A percentile compares a stretch with the other conserved stretches of the same genome.
These are phyloP conservation scores for Sinopyrophorus schimmeli DNA, from an alignment of 2,888 invertebrate species.

Conservation along the genomic window DNA sequence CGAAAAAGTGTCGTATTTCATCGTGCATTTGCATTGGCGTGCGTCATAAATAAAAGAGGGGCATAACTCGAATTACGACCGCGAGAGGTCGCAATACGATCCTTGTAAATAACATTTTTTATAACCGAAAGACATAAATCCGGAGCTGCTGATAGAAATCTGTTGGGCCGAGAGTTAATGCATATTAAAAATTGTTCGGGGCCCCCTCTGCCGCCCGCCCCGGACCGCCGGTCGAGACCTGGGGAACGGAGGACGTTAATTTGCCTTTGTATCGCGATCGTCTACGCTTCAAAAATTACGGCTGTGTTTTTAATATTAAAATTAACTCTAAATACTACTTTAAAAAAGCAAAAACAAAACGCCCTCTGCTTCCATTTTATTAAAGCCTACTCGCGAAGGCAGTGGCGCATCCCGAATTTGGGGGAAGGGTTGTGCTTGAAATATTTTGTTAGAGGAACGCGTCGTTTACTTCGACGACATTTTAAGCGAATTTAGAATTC, in stretches of 20 bases:
- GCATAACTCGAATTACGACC: conserved; percentile 53
- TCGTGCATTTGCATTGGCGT: conserved; percentile 34
- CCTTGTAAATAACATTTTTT: conserved; percentile 48
- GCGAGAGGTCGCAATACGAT: conserved; percentile 48
- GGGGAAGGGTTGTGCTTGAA: too few species aligned
- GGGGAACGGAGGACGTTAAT: conserved; percentile 32
- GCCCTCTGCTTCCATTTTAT: too few species aligned
- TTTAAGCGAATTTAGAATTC: too few species aligned
- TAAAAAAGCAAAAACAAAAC: too few species aligned
- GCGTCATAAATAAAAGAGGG: conserved; percentile 49
- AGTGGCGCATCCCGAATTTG: too few species aligned
- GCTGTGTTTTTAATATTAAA: too few species aligned
- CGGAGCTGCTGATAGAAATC: conserved; percentile 45
- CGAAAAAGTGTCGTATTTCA: conserved; percentile 30
- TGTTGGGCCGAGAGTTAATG: conserved; percentile 39
- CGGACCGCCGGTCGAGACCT: too few species aligned
- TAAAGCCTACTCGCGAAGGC: too few species aligned
- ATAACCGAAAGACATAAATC: conserved; percentile 39
- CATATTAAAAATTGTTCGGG: conserved; percentile 39
- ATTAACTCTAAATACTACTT: too few species aligned
- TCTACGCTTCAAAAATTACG: conserved; percentile 23
- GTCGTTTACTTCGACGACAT: too few species aligned
- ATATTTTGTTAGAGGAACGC: too few species aligned
- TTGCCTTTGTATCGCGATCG: conserved; percentile 34
- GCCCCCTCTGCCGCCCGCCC: too few species aligned